Evolutionary conservation across 1,140 invertebrate species (phyloP), one percentile per base, ranked within the genome.

Genomic region (Drosophila ironensis): DNA sequence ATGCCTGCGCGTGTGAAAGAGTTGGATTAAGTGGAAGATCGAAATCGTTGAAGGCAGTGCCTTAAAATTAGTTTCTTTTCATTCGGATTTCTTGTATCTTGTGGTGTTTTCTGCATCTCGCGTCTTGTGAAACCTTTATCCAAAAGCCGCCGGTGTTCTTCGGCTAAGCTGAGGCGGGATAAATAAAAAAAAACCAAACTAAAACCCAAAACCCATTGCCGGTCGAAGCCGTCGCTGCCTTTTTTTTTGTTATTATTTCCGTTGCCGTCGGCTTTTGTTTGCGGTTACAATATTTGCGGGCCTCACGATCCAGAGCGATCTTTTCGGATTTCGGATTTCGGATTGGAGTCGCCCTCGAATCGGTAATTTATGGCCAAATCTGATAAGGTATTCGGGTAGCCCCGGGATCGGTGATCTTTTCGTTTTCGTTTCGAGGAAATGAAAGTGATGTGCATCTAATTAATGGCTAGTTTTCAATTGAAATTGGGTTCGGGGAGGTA

Each of bases 211-310:
- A 35, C 7, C 42, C 44, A 35, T 33, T 28, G 52, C 28, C 42
- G 11, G 25, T 30, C 24, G 44, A 19, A 7, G 41, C 41, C 24
- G 8, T 44, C 22, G 14, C 8, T 42, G 8, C 22, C 38, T 41
- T 22, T 41, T 8, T 22, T 42, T 24, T 42, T 24, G 12, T 14
- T 27, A 11, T 9, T 41, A 33, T 33, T 33, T 50, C 38, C 25
- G 37, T 16, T 24, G 46, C 19, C 40, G 50, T 81, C 76, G 56
- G 25, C 30, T 41, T 53, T 22, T 53, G 54, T 61, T 78, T 82
- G 77, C 78, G 77, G 77, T 84, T 82, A 38, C 60, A 66, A 78
- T 73, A 57, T 72, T 82, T 77, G 52, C 73, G 73, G 78, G 73
- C 68, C 72, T 76, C 56, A 64, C n/a, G n/a, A n/a, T 57, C 51